Percentiles rank a stretch among this genome's conserved stretches.
phyloP scores from a whole-genome alignment of 1,140 invertebrate genomes.

The Battus philenor region DNA sequence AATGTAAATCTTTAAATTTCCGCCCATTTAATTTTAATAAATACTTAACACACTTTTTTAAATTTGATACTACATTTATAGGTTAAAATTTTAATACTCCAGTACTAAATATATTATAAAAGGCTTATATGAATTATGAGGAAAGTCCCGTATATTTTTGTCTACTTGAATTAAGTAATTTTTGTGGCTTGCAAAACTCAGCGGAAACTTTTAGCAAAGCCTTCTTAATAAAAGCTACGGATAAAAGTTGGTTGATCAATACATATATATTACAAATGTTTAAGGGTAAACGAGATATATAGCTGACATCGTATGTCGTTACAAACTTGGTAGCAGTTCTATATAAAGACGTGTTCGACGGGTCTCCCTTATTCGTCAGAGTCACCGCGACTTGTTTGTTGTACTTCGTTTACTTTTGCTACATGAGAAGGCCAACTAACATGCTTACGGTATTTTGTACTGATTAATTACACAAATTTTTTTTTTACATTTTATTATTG shows the following conservation, averaged over 20 bases:
- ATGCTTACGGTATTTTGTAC: too few relatives aligned
- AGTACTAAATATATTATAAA: too few relatives aligned
- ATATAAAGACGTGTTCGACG: constrained; percentile 5
- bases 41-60: too few relatives aligned
- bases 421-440: too few relatives aligned
- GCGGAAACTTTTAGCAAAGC: not conserved
- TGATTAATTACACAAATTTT: too few relatives aligned
- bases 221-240: not conserved
- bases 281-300: not conserved
- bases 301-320: not conserved
- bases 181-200: constrained; percentile 7
- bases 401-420: constrained; percentile 11
- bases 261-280: not conserved
- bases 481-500: too few relatives aligned
- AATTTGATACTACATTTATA: not conserved
- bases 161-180: not conserved
- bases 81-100: not conserved
- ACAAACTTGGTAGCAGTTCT: constrained; percentile 8
- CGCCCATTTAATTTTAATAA: too few relatives aligned
- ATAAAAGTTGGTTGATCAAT: too few relatives aligned
- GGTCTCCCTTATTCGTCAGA: constrained; percentile 11
- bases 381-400: constrained; percentile 5
- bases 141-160: not conserved
- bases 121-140: too few relatives aligned
- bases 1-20: too few relatives aligned